Percentiles rank a stretch among this genome's conserved stretches.
These are phyloP conservation scores for Hippolais icterina DNA, from an alignment of 2,113 vertebrate species.

Conservation along the genomic window DNA sequence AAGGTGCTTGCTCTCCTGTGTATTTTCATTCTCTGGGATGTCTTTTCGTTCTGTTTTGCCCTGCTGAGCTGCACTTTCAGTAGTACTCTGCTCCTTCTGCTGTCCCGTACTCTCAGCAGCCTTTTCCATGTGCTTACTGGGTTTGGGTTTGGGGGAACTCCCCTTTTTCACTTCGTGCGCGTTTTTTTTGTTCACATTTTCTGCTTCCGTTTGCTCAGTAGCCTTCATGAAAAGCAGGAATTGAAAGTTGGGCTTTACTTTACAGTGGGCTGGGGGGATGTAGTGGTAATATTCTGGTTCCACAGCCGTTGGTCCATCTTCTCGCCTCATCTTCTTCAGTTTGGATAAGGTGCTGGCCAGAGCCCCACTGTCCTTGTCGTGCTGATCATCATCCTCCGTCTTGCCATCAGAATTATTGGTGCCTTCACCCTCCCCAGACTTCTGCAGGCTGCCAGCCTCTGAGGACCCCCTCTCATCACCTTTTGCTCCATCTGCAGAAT, in stretches of 20 bases:
- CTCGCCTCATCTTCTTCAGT: slow-evolving; percentile 93
- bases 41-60: slow-evolving; percentile 63
- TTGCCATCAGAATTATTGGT: slow-evolving; percentile 69
- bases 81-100: slow-evolving; percentile 64
- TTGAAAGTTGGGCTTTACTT: slow-evolving; percentile 96
- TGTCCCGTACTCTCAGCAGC: background rate
- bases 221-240: slow-evolving; percentile 98
- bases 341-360: slow-evolving; percentile 91
- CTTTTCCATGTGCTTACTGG: slow-evolving; percentile 68
- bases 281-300: slow-evolving; percentile 98
- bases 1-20: slow-evolving; percentile 51
- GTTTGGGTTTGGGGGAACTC: slow-evolving; percentile 72
- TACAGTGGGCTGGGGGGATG: slow-evolving; percentile 93
- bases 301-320: slow-evolving; percentile 83
- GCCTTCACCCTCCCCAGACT: slow-evolving; percentile 74
- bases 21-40: background rate
- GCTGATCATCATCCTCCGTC: slow-evolving; percentile 69
- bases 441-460: slow-evolving; percentile 62
- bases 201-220: slow-evolving; percentile 84
- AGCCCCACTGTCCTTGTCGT: slow-evolving; percentile 82
- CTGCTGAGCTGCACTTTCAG: slow-evolving; percentile 27
- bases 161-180: slow-evolving; percentile 58
- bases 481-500: slow-evolving; percentile 80
- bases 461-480: slow-evolving; percentile 77
- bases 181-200: slow-evolving; percentile 62